A percentile compares a stretch with the other conserved stretches of the same genome.
Evolutionary conservation across 2,113 vertebrate genomes (phyloP).

Genomic region (Macrotis lagotis): DNA sequence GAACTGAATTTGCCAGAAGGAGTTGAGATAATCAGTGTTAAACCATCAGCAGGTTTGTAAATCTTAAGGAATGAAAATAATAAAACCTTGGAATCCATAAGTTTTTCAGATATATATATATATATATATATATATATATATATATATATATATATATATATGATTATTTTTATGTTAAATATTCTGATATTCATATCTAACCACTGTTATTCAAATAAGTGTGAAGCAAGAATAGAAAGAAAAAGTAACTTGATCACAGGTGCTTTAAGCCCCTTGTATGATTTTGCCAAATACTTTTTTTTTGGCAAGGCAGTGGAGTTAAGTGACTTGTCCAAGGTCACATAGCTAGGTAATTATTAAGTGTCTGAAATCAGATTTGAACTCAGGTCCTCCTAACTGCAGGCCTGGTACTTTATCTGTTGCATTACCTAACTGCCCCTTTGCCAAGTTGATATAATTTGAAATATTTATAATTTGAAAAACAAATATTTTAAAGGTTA

Average conservation of each 20-base stretch:
- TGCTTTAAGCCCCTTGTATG: not conserved
- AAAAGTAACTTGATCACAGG: slow-evolving; percentile 13
- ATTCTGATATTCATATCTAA: slow-evolving; percentile 8
- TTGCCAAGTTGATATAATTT: not conserved
- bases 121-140: too few species aligned
- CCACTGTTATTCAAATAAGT: slow-evolving; percentile 27
- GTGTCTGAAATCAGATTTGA: too few species aligned
- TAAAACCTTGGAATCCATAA: slow-evolving; percentile 12
- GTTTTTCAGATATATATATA: slow-evolving; percentile 4
- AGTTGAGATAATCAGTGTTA: slow-evolving; percentile 92
- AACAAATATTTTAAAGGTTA: not conserved
- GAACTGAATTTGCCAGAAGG: slow-evolving; percentile 91
- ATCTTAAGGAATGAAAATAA: slow-evolving; percentile 38
- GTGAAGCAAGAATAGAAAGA: slow-evolving; percentile 27
- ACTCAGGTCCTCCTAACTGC: too few species aligned
- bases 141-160: too few species aligned
- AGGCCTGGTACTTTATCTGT: too few species aligned
- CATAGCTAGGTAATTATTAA: too few species aligned
- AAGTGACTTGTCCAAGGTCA: too few species aligned
- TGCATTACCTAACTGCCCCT: too few species aligned
- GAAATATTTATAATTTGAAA: not conserved
- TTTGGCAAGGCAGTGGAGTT: too few species aligned
- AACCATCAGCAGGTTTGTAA: slow-evolving; percentile 95
- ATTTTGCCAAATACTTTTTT: not conserved
- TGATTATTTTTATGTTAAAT: not conserved